Evolutionary conservation across 2,888 invertebrate genomes (phyloP).

Genomic region (Troides helena): DNA sequence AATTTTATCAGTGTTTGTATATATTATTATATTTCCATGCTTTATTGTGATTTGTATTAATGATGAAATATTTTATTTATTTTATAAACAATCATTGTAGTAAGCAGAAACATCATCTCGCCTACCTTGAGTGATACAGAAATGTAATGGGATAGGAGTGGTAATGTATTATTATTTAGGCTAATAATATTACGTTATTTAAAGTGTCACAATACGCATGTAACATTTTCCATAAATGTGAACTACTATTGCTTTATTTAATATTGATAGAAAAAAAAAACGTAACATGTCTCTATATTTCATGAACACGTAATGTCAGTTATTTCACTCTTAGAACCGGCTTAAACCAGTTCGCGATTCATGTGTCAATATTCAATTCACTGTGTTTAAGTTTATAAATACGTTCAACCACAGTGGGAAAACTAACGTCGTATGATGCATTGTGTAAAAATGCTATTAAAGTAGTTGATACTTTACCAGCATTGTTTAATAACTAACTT

Average conservation of each 20-base stretch:
- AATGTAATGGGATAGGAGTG: no score
- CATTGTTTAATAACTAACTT: constrained; percentile 23
- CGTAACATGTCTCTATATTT: constrained; percentile 18
- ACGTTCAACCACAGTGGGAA: constrained; percentile 49
- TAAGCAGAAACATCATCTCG: no score
- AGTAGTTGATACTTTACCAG: constrained; percentile 33
- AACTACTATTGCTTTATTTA: background rate
- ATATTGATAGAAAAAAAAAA: background rate
- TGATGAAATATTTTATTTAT: no score
- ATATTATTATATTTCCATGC: no score
- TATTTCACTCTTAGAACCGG: constrained; percentile 36
- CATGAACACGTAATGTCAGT: constrained; percentile 12
- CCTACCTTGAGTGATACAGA: no score
- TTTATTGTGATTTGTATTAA: no score
- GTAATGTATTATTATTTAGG: background rate
- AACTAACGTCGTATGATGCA: constrained; percentile 46
- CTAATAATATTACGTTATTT: background rate
- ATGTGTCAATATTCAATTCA: constrained; percentile 41
- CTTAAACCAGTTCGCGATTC: constrained; percentile 41
- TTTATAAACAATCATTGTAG: no score
- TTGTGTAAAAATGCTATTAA: constrained; percentile 37
- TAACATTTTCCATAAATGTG: background rate
- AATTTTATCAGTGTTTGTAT: no score
- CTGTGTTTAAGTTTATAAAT: constrained; percentile 51
- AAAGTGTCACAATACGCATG: background rate